These are phyloP conservation scores for Brachypalpus laphriformis DNA, from an alignment of 2,888 invertebrate species.

Conservation along the genomic window DNA sequence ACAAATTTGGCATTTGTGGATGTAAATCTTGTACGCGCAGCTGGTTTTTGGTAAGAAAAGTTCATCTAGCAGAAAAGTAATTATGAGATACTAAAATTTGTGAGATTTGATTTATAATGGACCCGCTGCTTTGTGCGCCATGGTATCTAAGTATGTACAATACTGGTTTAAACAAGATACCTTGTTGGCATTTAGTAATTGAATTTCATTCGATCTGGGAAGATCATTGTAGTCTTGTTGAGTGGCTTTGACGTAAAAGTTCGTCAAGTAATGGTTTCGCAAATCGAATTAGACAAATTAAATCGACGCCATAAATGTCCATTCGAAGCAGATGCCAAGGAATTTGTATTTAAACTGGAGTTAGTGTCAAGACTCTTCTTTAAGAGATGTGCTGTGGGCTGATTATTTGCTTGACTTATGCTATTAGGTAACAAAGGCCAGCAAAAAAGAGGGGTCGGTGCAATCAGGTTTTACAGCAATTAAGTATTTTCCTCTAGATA, in stretches of 20 bases:
- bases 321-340: no score
- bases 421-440: no score
- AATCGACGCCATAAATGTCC: neutral
- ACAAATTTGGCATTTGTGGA: slow-evolving; percentile 27
- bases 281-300: neutral
- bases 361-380: no score
- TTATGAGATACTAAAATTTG: slow-evolving; percentile 28
- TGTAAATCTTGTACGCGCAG: neutral
- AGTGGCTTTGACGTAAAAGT: neutral
- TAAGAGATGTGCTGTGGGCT: no score
- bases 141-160: slow-evolving; percentile 2
- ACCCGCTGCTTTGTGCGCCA: slow-evolving; percentile 29
- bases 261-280: neutral
- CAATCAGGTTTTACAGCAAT: no score
- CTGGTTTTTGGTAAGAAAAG: neutral
- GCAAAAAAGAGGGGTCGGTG: no score
- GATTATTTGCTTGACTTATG: no score
- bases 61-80: slow-evolving; percentile 21
- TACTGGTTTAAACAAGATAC: slow-evolving; percentile 31
- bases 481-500: no score
- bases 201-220: slow-evolving; percentile 14
- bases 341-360: no score
- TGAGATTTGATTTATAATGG: slow-evolving; percentile 55
- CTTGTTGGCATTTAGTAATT: slow-evolving; percentile 50
- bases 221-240: neutral